These are phyloP conservation scores for Gonocerus acuteangulatus DNA, from an alignment of 2,888 invertebrate genomes.

Conservation along the genomic window DNA sequence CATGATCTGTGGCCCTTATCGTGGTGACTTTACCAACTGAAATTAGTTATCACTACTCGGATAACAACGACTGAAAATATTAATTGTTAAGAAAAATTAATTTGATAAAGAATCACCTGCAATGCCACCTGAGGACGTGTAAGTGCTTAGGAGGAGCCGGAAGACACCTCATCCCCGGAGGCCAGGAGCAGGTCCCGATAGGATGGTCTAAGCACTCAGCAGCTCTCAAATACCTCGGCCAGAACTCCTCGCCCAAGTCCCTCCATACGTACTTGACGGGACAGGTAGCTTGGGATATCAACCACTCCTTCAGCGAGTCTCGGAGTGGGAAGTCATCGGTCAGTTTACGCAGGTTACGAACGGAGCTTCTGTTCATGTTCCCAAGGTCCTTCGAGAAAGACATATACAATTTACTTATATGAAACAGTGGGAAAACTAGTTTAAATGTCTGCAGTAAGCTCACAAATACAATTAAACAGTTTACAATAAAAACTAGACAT, in stretches of 20 bases:
- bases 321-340: slow-evolving; percentile 18
- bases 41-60: too few relatives aligned
- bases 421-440: neutral
- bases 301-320: slow-evolving; percentile 38
- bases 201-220: slow-evolving; percentile 23
- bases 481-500: too few relatives aligned
- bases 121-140: slow-evolving; percentile 48
- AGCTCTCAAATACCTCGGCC: slow-evolving; percentile 42
- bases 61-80: too few relatives aligned
- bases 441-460: neutral
- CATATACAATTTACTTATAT: neutral
- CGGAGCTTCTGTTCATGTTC: slow-evolving; percentile 2
- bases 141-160: slow-evolving; percentile 43
- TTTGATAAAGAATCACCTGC: slow-evolving; percentile 41
- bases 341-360: slow-evolving; percentile 8
- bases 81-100: too few relatives aligned
- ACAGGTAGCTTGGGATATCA: slow-evolving; percentile 42
- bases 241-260: slow-evolving; percentile 48
- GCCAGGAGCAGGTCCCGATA: slow-evolving; percentile 46
- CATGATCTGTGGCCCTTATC: too few relatives aligned
- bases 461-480: neutral
- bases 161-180: slow-evolving; percentile 48
- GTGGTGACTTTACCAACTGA: too few relatives aligned
- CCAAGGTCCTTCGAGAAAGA: neutral
- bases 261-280: slow-evolving; percentile 47